Conservation (phyloP, 1,140 invertebrate species). For the Linepithema humile region DNA sequence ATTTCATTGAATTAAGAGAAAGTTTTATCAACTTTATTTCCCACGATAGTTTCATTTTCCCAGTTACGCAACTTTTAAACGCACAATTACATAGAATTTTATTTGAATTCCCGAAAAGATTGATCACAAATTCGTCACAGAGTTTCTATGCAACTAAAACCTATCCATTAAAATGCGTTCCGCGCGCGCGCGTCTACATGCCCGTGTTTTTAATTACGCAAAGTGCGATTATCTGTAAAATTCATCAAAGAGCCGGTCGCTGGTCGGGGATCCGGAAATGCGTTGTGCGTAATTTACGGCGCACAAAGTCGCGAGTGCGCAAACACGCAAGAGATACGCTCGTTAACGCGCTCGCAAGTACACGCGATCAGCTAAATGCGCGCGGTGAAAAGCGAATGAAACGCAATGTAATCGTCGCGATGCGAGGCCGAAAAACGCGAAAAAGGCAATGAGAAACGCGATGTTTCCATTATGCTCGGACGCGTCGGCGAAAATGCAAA, state of each 20-base stretch:
- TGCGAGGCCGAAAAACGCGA: neutral
- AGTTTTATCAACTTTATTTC: too few relatives aligned
- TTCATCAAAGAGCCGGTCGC: slow-evolving; percentile 27
- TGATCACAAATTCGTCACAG: neutral
- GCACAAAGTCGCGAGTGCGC: neutral
- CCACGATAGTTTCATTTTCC: too few relatives aligned
- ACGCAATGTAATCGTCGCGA: neutral
- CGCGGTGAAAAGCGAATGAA: neutral
- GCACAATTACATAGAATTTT: neutral
- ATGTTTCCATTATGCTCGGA: neutral
- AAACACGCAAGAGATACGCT: slow-evolving; percentile 25
- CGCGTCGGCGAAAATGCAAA: slow-evolving; percentile 33
- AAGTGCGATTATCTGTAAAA: slow-evolving; percentile 32
- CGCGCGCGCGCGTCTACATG: neutral
- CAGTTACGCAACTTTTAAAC: too few relatives aligned
- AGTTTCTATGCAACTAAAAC: neutral
- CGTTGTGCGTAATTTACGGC: slow-evolving; percentile 25
- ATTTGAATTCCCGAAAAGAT: neutral
- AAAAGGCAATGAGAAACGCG: neutral
- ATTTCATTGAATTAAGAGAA: too few relatives aligned
- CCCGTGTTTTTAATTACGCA: slow-evolving; percentile 33
- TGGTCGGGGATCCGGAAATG: slow-evolving; percentile 1
- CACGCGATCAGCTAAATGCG: neutral
- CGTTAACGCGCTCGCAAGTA: slow-evolving; percentile 15
- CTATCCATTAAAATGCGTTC: neutral